Conservation (phyloP, 2,113 vertebrate genomes). For the Mystacornis crossleyi region DNA sequence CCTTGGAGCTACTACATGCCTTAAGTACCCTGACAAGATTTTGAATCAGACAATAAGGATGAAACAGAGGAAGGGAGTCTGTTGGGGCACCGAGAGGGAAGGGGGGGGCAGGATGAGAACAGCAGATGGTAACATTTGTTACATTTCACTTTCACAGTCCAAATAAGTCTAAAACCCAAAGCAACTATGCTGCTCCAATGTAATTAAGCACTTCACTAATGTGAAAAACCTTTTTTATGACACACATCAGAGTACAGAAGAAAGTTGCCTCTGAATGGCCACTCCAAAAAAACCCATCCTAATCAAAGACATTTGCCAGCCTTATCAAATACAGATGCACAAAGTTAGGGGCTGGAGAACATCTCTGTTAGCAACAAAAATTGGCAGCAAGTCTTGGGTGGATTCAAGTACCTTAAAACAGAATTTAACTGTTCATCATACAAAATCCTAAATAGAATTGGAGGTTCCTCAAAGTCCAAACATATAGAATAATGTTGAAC, state of each 20-base stretch:
- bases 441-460: constrained; percentile 51
- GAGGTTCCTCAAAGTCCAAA: constrained; percentile 62
- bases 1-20: constrained; percentile 32
- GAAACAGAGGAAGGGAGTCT: constrained; percentile 4
- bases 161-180: constrained; percentile 62
- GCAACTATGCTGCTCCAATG: constrained; percentile 31
- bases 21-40: constrained; percentile 56
- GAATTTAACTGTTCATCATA: constrained; percentile 65
- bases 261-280: constrained; percentile 62
- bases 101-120: neutral
- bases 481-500: constrained; percentile 51
- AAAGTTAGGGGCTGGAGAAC: constrained; percentile 23
- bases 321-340: constrained; percentile 78
- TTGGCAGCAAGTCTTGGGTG: constrained; percentile 40
- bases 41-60: constrained; percentile 59
- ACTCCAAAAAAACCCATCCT: constrained; percentile 51
- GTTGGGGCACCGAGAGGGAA: neutral
- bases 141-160: constrained; percentile 11
- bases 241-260: constrained; percentile 54
- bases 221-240: constrained; percentile 68
- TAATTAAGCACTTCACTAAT: constrained; percentile 70
- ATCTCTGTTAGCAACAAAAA: constrained; percentile 61
- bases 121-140: constrained; percentile 6
- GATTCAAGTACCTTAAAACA: constrained; percentile 51
- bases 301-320: constrained; percentile 74